Base-by-base conservation (phyloP, 2,888 invertebrate genomes). In the Iselma pallidipennis region DNA sequence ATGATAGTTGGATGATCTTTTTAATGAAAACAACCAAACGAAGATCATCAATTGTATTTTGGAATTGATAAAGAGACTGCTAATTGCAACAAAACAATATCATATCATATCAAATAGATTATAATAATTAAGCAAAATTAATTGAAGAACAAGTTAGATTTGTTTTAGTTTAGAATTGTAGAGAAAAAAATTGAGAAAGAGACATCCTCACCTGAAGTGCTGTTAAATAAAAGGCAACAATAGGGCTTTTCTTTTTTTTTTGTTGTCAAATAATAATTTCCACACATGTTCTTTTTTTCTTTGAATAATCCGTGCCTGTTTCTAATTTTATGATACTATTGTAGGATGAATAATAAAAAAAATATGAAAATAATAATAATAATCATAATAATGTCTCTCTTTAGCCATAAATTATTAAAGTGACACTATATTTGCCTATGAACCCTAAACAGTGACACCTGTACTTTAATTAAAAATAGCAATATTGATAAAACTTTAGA, bases 51-150 rank as follows among this genome's bases (percentile, higher is more conserved):
- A n/a, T n/a, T n/a, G n/a, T n/a, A n/a, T n/a, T n/a, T n/a, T 62
- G 64, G 59, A 54, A 68, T 55, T 60, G 65, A 57, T 64, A 60
- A 31, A 65, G 71, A 74, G 75, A 75, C 75, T 74, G 74, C 66
- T 21, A 67, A 68, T 66, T 61, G 71, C 62, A 75, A 75, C 75
- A 63, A 67, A 45, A 74, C 66, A 73, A 74, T 76, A 77, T 76
- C 76, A 75, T 70, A 72, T 74, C 77, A 77, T 76, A 76, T 77
- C 75, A 76, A 16, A 61, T 68, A 65, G 60, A 55, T 33, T 45
- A 51, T 55, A 56, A 49, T 45, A 25, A 55, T 31, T 52, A 42
- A 59, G 53, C 59, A 19, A 42, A 54, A 33, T 52, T 45, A 16
- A 25, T 51, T 57, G 25, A 26, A 50, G 37, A 19, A 55, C 53